Base-by-base conservation (phyloP, 1,140 invertebrate genomes). In the Nylanderia fulva region DNA sequence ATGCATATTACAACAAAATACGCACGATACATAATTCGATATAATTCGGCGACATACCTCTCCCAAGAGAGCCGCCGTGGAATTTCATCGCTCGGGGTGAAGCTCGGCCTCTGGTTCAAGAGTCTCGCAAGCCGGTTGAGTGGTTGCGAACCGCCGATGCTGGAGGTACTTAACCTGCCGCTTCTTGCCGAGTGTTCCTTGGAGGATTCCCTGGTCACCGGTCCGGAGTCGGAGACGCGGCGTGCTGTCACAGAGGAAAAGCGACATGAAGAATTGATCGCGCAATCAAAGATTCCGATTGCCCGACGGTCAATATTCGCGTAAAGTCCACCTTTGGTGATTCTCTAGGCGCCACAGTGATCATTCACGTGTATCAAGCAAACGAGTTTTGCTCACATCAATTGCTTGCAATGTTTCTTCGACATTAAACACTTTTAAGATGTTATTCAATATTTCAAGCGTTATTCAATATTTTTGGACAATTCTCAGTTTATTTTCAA, bases 31-130 rank as follows among this genome's bases (percentile, higher is more conserved):
- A 33, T n/a, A n/a, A n/a, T 0, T 52, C 48, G 45, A 8, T 48
- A 48, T 48, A 48, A 48, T 77, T 72, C 60, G 63, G 27, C 64
- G 63, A 64, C 93, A 93, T 94, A 97, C 97, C 96, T 96, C 93
- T 98, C 97, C 97, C 97, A 97, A 90, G 97, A 97, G 69, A 97
- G 96, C 85, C 97, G 95, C 83, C 97, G 94, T 24, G 96, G 96
- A 39, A 96, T 95, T 84, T 96, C 95, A 76, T 95, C 95, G 58
- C 89, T 95, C 85, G 80, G 93, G 61, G 83, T 92, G 85, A 91
- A 93, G 89, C 92, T 95, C 72, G 93, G 94, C 84, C 95, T 88
- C 92, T 97, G 96, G 89, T 97, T 97, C 63, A 98, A 95, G 42
- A 97, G 95, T 85, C 96, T 95, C 8, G 97, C 96, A 36, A 98